Evolutionary conservation across 2,797 vertebrate species (phyloP), one percentile per base, ranked within the genome.

Genomic region (Neoniphon sammara): DNA sequence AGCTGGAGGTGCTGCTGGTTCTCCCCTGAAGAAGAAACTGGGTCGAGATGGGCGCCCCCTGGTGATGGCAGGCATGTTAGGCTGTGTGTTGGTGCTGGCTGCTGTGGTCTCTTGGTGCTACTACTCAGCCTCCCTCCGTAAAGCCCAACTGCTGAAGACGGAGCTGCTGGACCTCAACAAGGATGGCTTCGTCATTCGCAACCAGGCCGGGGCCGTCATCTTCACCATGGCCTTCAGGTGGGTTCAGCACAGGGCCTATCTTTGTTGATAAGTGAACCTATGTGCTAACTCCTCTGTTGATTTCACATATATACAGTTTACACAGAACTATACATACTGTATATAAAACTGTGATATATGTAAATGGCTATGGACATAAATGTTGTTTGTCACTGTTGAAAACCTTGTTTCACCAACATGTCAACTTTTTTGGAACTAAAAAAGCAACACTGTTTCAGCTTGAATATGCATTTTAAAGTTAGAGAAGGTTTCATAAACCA

Each of bases 61-160:
- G 86, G 89, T 96, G 11, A 55, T 91, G 9, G 94, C 96, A 0
- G 85, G 90, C 0, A 17, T 94, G 27, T 58, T 98, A 2, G 95
- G 96, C n/a, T 88, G 93, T 52, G 6, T 95, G 21, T 82, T 97
- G 49, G 93, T 97, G 75, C 87, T 97, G 31, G 91, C 94, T 0
- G 94, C 96, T 0, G 94, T 97, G 20, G 91, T 95, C 3, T 93
- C 97, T 25, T 98, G 97, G 97, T 96, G 95, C 91, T 97, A 97
- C 88, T 98, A 99, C 82, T 96, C 93, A 0, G 91, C 92, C 4
- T 97, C 97, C n/a, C 91, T 98, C 12, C 93, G 93, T 30, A 96
- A 97, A 86, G 95, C 96, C 0, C 95, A 96, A 65, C 87, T 95
- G 52, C 87, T 98, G 44, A 96, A 95, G 53, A 92, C 93, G 0